Evolutionary conservation across 2,888 invertebrate genomes (phyloP).

Genomic region (Tricholauxania praeusta): DNA sequence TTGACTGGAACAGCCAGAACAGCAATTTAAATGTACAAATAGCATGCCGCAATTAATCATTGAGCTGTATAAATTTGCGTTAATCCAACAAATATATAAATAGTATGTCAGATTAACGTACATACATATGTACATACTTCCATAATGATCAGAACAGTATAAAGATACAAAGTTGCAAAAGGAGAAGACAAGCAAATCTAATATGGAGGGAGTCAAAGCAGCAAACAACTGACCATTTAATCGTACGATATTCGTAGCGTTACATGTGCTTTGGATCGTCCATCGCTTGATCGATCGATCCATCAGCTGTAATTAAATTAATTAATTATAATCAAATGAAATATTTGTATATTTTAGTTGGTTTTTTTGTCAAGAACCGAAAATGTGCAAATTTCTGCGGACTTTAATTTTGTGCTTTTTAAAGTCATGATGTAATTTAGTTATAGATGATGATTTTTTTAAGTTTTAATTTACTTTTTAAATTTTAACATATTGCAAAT

Average conservation of each 20-base stretch:
- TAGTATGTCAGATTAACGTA: not conserved
- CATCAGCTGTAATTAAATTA: constrained; percentile 40
- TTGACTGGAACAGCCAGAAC: constrained; percentile 30
- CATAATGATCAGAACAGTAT: not conserved
- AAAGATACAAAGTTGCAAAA: constrained; percentile 10
- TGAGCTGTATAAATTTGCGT: constrained; percentile 21
- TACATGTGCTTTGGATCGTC: not conserved
- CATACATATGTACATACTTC: not conserved
- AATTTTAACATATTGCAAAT: too few relatives aligned
- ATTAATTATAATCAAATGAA: constrained; percentile 40
- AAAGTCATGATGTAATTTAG: constrained; percentile 38
- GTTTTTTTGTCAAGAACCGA: constrained; percentile 2
- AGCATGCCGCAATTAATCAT: constrained; percentile 44
- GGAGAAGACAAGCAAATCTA: not conserved
- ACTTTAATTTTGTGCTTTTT: constrained; percentile 17
- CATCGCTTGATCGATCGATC: constrained; percentile 11
- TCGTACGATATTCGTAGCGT: not conserved
- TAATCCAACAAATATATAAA: not conserved
- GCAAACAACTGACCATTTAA: too few relatives aligned
- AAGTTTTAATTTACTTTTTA: constrained; percentile 8
- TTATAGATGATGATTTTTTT: constrained; percentile 1
- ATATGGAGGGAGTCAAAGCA: not conserved
- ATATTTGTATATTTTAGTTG: constrained; percentile 27
- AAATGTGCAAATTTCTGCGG: constrained; percentile 31
- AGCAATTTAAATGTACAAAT: constrained; percentile 36